These are phyloP conservation scores for Mesaphorura yosii DNA, from an alignment of 1,140 invertebrate species.

Conservation along the genomic window DNA sequence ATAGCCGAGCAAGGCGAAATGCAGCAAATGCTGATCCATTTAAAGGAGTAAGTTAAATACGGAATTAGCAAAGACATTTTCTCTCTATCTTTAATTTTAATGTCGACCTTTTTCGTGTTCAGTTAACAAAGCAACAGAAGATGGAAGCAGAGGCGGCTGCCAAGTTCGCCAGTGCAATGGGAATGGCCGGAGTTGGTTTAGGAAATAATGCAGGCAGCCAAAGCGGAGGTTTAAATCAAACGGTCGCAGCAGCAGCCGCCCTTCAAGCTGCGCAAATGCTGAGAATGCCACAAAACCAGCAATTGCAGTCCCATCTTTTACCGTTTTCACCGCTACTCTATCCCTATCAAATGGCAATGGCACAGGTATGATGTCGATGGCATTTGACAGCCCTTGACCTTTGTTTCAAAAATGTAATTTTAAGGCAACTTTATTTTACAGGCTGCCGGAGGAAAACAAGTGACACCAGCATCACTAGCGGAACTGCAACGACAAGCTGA, in stretches of 20 bases:
- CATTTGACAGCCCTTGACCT: no score
- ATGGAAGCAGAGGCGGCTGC: conserved; percentile 37
- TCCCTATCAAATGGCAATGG: conserved; percentile 74
- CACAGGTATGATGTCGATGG: conserved; percentile 46
- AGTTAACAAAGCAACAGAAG: conserved; percentile 31
- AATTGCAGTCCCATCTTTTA: conserved; percentile 60
- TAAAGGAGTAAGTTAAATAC: no score
- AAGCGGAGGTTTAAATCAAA: conserved; percentile 32
- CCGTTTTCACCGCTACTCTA: conserved; percentile 72
- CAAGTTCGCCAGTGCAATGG: conserved; percentile 30
- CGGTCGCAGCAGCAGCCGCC: conserved; percentile 62
- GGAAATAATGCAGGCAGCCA: conserved; percentile 26
- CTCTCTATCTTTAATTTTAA: no score
- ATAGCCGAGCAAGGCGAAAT: not conserved
- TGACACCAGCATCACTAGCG: conserved; percentile 43
- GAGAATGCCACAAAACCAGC: conserved; percentile 37
- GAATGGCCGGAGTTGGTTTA: conserved; percentile 30
- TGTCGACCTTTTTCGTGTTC: not conserved
- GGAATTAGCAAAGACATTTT: no score
- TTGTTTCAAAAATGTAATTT: no score
- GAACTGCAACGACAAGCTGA: conserved; percentile 66
- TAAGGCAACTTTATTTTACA: conserved; percentile 11
- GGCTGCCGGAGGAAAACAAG: conserved; percentile 35
- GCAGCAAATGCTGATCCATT: not conserved
- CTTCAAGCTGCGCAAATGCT: conserved; percentile 47